Conservation (phyloP, 1,140 invertebrate genomes). For the Bactericera cockerelli region DNA sequence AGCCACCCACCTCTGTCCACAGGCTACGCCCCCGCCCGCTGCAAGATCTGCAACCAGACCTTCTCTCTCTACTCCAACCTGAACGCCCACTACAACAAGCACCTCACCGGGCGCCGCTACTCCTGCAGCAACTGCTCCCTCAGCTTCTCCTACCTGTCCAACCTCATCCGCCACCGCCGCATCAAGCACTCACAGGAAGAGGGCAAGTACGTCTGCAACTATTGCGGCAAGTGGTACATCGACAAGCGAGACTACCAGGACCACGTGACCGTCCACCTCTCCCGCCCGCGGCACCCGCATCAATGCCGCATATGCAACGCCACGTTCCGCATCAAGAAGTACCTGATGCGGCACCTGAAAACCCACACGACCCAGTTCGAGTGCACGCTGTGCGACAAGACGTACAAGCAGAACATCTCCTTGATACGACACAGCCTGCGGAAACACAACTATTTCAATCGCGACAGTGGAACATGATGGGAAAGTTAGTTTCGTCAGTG, state of each 20-base stretch:
- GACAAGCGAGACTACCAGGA: constrained; percentile 2
- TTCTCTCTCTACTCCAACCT: background rate
- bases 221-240: constrained; percentile 9
- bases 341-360: constrained; percentile 29
- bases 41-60: background rate
- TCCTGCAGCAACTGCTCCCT: background rate
- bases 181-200: background rate
- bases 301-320: constrained; percentile 28
- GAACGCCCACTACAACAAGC: background rate
- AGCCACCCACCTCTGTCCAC: too few species aligned
- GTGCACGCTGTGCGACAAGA: background rate
- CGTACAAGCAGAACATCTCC: background rate
- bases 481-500: too few species aligned
- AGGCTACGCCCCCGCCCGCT: background rate
- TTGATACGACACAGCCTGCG: background rate
- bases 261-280: constrained; percentile 16
- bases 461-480: too few species aligned
- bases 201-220: background rate
- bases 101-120: background rate
- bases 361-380: background rate
- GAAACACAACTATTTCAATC: background rate
- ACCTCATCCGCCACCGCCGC: constrained; percentile 1
- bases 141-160: background rate
- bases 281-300: constrained; percentile 10
- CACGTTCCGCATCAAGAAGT: constrained; percentile 31